Conservation (phyloP, 2,113 vertebrate genomes). For the Corapipo altera region DNA sequence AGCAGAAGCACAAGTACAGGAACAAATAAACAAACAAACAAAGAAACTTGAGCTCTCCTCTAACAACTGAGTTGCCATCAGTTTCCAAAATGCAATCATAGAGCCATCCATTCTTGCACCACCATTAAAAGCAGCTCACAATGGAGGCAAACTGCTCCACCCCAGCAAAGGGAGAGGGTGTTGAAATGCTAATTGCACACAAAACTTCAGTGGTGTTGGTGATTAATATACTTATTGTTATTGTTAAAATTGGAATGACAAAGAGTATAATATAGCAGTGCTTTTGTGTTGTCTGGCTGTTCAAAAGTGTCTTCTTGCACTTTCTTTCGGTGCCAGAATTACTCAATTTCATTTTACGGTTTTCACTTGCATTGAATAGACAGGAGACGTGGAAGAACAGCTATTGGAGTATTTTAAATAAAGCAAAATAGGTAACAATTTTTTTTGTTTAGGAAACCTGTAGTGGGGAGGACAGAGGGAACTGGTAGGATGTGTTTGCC, state of each 20-base stretch:
- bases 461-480: not conserved
- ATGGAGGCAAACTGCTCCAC: conserved; percentile 19
- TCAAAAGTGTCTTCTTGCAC: conserved; percentile 60
- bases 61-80: conserved; percentile 38
- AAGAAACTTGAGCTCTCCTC: conserved; percentile 51
- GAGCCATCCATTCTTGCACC: conserved; percentile 25
- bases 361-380: conserved; percentile 69
- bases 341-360: conserved; percentile 72
- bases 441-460: not conserved
- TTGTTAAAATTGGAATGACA: conserved; percentile 74
- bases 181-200: conserved; percentile 67
- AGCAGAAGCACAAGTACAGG: conserved; percentile 64
- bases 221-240: conserved; percentile 72
- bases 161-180: conserved; percentile 29
- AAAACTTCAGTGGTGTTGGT: conserved; percentile 57
- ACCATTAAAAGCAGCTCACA: conserved; percentile 57
- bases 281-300: conserved; percentile 72
- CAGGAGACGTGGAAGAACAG: conserved; percentile 66
- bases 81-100: conserved; percentile 48
- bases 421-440: conserved; percentile 30
- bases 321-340: conserved; percentile 73
- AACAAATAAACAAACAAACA: conserved; percentile 70
- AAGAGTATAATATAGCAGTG: conserved; percentile 61
- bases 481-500: not conserved
- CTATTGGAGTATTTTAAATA: conserved; percentile 49